These are phyloP conservation scores for Cricetomys ansorgei DNA, from an alignment of 2,113 vertebrate species.

Conservation along the genomic window DNA sequence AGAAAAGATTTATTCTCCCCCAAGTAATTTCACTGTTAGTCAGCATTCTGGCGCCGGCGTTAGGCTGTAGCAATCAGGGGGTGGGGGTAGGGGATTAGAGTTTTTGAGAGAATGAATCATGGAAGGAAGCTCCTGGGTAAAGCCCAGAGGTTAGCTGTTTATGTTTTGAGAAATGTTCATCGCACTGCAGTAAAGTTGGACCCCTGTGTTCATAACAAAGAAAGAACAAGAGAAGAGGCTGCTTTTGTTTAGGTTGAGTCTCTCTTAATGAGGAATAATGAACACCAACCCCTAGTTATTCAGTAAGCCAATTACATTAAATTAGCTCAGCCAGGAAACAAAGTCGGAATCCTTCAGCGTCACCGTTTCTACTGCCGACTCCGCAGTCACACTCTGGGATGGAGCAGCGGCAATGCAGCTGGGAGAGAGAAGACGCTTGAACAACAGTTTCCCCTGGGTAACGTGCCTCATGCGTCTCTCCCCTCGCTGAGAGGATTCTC, in stretches of 20 bases:
- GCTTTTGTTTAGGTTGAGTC: conserved; percentile 83
- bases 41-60: conserved; percentile 28
- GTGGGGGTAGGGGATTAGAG: neutral
- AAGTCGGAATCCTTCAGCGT: conserved; percentile 83
- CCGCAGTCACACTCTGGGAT: conserved; percentile 79
- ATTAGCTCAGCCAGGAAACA: conserved; percentile 87
- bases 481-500: conserved; percentile 44
- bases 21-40: conserved; percentile 48
- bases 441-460: conserved; percentile 74
- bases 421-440: conserved; percentile 81
- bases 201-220: conserved; percentile 54
- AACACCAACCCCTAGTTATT: conserved; percentile 86
- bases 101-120: neutral
- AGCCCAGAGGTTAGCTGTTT: neutral
- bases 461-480: conserved; percentile 63
- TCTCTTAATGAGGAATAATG: conserved; percentile 87
- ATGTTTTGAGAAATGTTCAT: conserved; percentile 37
- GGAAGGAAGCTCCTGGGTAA: conserved; percentile 17
- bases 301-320: conserved; percentile 88
- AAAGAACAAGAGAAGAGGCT: neutral
- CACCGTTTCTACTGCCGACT: conserved; percentile 73
- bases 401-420: conserved; percentile 75
- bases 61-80: neutral
- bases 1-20: conserved; percentile 57
- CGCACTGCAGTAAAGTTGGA: neutral